Evolutionary conservation across 2,113 vertebrate genomes (phyloP).

Genomic region (Nothobranchius furzeri): DNA sequence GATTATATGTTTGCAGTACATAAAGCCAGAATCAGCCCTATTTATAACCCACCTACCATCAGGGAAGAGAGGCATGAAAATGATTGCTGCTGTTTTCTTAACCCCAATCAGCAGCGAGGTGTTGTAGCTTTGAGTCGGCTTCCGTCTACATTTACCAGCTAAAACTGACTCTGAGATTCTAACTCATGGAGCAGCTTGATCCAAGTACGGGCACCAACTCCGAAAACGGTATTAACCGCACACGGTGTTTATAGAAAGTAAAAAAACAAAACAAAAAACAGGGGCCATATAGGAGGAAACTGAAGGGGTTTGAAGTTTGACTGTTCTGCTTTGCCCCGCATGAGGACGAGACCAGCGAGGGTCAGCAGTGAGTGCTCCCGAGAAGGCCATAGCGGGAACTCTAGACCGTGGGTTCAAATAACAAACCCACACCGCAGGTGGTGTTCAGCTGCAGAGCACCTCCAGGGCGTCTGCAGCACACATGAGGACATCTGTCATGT

Average conservation of each 20-base stretch:
- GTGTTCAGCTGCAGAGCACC: constrained; percentile 61
- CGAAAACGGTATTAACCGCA: constrained; percentile 1
- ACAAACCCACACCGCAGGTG: constrained; percentile 72
- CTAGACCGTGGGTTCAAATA: constrained; percentile 71
- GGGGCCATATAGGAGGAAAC: constrained; percentile 6
- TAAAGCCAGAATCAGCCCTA: constrained; percentile 36
- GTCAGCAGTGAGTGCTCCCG: constrained; percentile 55
- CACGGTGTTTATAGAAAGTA: background rate
- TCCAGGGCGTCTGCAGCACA: constrained; percentile 49
- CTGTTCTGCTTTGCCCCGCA: constrained; percentile 1
- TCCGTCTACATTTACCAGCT: constrained; percentile 48
- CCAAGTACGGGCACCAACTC: constrained; percentile 7
- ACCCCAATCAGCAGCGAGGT: constrained; percentile 57
- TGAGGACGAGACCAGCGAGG: constrained; percentile 24
- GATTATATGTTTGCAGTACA: constrained; percentile 54
- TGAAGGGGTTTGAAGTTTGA: constrained; percentile 19
- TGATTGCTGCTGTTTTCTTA: constrained; percentile 49
- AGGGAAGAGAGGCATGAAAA: constrained; percentile 39
- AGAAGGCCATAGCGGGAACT: constrained; percentile 65
- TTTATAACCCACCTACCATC: constrained; percentile 48
- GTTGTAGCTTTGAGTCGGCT: constrained; percentile 39
- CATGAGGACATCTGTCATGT: constrained; percentile 67
- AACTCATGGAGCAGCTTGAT: constrained; percentile 6
- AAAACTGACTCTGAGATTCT: constrained; percentile 42
- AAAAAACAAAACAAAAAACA: background rate